These are phyloP conservation scores for Macrocentrus cingulum DNA, from an alignment of 1,140 invertebrate genomes.

Conservation along the genomic window DNA sequence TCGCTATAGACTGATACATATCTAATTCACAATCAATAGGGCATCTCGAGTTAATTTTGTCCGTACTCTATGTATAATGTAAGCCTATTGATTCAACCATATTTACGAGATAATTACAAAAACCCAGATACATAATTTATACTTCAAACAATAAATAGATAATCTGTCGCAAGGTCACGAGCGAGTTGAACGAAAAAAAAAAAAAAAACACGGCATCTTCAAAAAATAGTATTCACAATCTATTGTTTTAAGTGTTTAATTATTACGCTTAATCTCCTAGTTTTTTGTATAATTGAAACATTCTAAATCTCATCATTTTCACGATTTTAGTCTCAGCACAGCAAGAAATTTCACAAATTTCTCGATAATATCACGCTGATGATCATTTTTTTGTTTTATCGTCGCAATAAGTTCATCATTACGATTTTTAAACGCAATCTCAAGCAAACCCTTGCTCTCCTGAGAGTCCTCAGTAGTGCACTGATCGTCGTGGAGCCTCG, in stretches of 20 bases:
- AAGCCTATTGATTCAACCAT: too few relatives aligned
- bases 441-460: constrained; percentile 25
- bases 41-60: too few relatives aligned
- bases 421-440: constrained; percentile 35
- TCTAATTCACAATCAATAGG: not conserved
- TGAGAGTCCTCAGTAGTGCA: constrained; percentile 19
- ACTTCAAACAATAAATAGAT: not conserved
- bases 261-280: constrained; percentile 8
- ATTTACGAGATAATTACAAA: too few relatives aligned
- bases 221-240: too few relatives aligned
- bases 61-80: too few relatives aligned
- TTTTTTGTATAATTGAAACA: too few relatives aligned
- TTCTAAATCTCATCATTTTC: too few relatives aligned
- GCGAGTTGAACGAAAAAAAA: too few relatives aligned
- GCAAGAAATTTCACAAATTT: constrained; percentile 46
- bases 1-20: not conserved
- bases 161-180: not conserved
- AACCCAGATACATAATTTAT: too few relatives aligned
- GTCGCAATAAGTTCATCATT: constrained; percentile 32
- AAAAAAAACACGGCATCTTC: too few relatives aligned
- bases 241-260: too few relatives aligned
- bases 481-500: constrained; percentile 22
- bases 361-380: constrained; percentile 40
- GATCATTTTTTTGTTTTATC: constrained; percentile 23
- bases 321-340: constrained; percentile 33